These are phyloP conservation scores for Actinopyga echinites DNA, from an alignment of 53 echinoderm and acorn worm species.

Conservation along the genomic window DNA sequence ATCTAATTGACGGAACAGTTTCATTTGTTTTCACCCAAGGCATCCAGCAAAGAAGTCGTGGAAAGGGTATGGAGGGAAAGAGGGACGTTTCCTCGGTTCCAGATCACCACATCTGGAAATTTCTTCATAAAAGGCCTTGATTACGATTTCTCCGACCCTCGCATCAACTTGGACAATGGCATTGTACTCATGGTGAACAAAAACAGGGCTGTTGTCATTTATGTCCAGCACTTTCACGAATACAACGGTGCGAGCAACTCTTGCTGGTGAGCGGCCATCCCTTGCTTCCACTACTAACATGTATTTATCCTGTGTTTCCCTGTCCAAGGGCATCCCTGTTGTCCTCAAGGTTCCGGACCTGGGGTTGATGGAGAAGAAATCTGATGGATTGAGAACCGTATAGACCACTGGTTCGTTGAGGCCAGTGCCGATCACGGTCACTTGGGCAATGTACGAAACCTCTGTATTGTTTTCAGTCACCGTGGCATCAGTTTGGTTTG, in stretches of 20 bases:
- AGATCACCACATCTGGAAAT: no score
- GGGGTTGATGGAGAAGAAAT: constrained; percentile 78
- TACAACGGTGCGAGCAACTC: constrained; percentile 87
- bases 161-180: constrained; percentile 99
- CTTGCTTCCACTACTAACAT: constrained; percentile 86
- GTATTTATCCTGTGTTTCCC: constrained; percentile 76
- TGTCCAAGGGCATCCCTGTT: constrained; percentile 83
- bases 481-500: constrained; percentile 75
- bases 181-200: constrained; percentile 86
- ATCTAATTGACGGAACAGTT: no score
- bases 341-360: constrained; percentile 82
- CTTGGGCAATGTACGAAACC: constrained; percentile 75
- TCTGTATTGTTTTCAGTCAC: constrained; percentile 82
- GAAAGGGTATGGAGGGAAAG: no score
- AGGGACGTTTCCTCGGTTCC: no score
- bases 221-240: constrained; percentile 79
- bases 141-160: constrained; percentile 78
- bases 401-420: constrained; percentile 89
- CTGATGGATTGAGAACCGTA: constrained; percentile 84
- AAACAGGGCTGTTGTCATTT: constrained; percentile 92
- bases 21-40: no score
- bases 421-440: constrained; percentile 78
- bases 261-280: constrained; percentile 52
- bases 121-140: no score
- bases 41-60: no score